Percentiles rank a stretch among this genome's conserved stretches.
phyloP scores from a whole-genome alignment of 2,888 invertebrate genomes.

The Sminthurinus aureus region DNA sequence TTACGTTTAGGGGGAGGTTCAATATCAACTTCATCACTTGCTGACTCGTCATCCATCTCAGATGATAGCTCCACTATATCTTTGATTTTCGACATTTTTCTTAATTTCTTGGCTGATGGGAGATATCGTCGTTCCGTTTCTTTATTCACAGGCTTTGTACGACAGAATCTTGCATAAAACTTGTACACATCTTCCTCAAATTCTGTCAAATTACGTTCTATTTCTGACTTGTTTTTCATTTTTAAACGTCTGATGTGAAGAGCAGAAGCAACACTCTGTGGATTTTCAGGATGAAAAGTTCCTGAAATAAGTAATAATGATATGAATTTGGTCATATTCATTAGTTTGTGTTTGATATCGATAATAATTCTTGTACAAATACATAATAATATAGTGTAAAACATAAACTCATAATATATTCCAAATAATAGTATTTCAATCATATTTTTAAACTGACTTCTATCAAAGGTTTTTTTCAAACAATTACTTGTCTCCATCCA shows the following conservation, averaged over 20 bases:
- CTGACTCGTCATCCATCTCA: not conserved
- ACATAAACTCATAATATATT: not conserved
- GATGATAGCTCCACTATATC: conserved; percentile 29
- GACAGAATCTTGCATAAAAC: conserved; percentile 50
- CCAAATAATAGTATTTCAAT: not conserved
- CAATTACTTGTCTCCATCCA: conserved; percentile 48
- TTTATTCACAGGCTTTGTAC: conserved; percentile 50
- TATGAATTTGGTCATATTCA: not conserved
- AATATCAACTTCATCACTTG: not conserved
- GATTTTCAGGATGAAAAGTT: conserved; percentile 53
- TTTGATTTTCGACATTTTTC: conserved; percentile 37
- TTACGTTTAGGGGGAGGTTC: not conserved
- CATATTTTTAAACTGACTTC: conserved; percentile 15
- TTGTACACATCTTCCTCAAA: conserved; percentile 53
- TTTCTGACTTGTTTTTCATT: conserved; percentile 39
- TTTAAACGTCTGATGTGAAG: conserved; percentile 52
- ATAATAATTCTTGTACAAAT: too few relatives aligned
- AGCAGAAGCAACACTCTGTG: conserved; percentile 58
- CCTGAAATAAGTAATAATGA: conserved; percentile 17
- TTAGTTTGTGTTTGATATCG: too few relatives aligned
- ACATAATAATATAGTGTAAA: not conserved
- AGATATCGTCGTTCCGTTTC: conserved; percentile 44
- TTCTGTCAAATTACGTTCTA: conserved; percentile 34
- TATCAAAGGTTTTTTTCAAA: conserved; percentile 53
- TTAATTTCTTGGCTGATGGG: conserved; percentile 40